These are phyloP conservation scores for Cottus gobio DNA, from an alignment of 2,113 vertebrate species.

Conservation along the genomic window DNA sequence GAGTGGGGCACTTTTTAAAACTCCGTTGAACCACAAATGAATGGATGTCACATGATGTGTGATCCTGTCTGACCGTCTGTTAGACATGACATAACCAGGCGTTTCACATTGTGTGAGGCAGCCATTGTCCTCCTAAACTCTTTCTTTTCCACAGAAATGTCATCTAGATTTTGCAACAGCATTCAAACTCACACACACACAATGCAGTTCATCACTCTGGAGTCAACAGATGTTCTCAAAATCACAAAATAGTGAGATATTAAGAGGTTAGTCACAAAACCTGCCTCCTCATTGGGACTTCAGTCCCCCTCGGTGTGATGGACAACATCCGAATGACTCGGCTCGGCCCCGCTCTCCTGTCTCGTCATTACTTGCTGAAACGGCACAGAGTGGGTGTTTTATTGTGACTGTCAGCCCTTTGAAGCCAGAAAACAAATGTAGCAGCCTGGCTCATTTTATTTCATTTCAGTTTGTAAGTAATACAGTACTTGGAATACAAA, in stretches of 20 bases:
- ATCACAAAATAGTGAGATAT: conserved; percentile 5
- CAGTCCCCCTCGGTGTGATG: conserved; percentile 5
- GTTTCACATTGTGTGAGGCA: neutral
- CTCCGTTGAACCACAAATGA: neutral
- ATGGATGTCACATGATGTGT: no score
- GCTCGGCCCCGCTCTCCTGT: conserved; percentile 13
- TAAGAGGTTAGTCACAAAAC: neutral
- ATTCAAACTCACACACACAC: conserved; percentile 33
- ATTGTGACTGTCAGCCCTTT: conserved; percentile 21
- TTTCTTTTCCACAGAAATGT: neutral
- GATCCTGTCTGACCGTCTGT: no score
- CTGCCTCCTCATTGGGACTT: neutral
- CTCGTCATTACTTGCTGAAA: conserved; percentile 9
- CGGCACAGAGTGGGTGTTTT: conserved; percentile 1
- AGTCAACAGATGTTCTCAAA: conserved; percentile 29
- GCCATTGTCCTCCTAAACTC: neutral
- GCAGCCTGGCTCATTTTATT: conserved; percentile 7
- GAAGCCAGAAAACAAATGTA: neutral
- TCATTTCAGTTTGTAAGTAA: conserved; percentile 13
- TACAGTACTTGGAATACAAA: conserved; percentile 13
- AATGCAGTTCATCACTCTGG: conserved; percentile 21
- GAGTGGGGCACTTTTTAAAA: neutral
- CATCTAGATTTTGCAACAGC: neutral
- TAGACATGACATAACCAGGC: neutral
- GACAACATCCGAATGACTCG: conserved; percentile 1